phyloP scores from a whole-genome alignment of 2,113 vertebrate species.

The Heterotis niloticus region DNA sequence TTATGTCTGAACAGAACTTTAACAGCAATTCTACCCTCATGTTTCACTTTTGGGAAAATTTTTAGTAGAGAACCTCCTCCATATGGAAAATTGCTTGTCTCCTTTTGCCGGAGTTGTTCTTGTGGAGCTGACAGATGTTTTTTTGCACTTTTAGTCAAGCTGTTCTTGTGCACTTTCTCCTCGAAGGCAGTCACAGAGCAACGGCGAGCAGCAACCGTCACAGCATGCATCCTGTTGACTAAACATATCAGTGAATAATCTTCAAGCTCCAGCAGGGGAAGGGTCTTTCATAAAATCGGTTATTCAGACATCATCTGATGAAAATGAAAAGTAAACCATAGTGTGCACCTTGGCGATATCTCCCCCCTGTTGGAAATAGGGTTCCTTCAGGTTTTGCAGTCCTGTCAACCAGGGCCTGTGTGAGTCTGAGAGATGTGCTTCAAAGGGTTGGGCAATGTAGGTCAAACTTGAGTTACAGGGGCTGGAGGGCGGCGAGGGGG shows the following conservation, averaged over 20 bases:
- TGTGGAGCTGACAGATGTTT: no score
- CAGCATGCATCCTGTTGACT: not conserved
- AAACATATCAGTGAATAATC: not conserved
- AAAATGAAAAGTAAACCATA: constrained; percentile 6
- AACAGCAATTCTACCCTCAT: no score
- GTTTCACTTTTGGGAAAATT: no score
- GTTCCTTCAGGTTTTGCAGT: not conserved
- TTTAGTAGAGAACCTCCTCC: no score
- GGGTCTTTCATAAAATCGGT: not conserved
- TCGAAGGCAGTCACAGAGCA: not conserved
- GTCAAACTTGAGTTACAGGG: constrained; percentile 11
- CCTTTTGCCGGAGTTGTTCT: no score
- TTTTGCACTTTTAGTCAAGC: no score
- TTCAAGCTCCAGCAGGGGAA: not conserved
- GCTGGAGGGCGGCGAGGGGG: not conserved
- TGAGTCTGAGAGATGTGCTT: not conserved
- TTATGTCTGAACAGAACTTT: no score
- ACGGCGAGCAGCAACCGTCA: not conserved
- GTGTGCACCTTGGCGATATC: not conserved
- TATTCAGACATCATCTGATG: no score
- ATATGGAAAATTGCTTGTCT: no score
- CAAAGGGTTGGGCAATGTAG: constrained; percentile 6
- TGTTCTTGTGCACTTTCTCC: no score
- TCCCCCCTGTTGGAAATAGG: not conserved
- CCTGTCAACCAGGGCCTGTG: not conserved